phyloP scores from a whole-genome alignment of 2,113 vertebrate species.

The Paramisgurnus dabryanus region DNA sequence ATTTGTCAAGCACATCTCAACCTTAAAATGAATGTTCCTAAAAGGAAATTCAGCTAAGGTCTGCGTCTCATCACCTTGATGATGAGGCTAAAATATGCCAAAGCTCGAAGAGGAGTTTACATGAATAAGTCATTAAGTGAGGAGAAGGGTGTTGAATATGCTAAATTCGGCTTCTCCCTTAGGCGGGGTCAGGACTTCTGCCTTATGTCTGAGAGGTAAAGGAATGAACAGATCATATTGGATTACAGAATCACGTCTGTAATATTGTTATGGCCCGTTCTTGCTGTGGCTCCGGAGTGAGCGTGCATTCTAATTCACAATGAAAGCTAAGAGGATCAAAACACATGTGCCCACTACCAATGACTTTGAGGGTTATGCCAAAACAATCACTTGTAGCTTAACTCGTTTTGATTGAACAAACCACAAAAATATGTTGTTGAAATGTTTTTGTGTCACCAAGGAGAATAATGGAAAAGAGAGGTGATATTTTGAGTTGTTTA shows the following conservation, averaged over 20 bases:
- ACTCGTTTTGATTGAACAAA: constrained; percentile 37
- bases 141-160: constrained; percentile 55
- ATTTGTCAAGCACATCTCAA: not conserved
- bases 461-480: constrained; percentile 34
- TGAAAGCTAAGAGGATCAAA: constrained; percentile 44
- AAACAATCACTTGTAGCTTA: constrained; percentile 18
- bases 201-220: constrained; percentile 53
- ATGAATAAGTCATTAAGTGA: constrained; percentile 66
- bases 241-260: constrained; percentile 66
- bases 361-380: constrained; percentile 10
- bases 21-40: constrained; percentile 21
- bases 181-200: constrained; percentile 59
- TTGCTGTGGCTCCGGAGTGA: constrained; percentile 68
- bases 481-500: not conserved
- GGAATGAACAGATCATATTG: constrained; percentile 62
- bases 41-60: not conserved
- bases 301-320: constrained; percentile 70
- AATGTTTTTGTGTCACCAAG: constrained; percentile 32
- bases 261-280: constrained; percentile 62
- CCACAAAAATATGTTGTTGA: constrained; percentile 22
- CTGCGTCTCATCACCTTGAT: constrained; percentile 41
- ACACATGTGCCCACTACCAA: constrained; percentile 18
- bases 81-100: constrained; percentile 51
- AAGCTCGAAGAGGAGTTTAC: constrained; percentile 37
- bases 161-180: constrained; percentile 62